Evolutionary conservation across 2,888 invertebrate genomes (phyloP).

Genomic region (Yponomeuta plumbellus): DNA sequence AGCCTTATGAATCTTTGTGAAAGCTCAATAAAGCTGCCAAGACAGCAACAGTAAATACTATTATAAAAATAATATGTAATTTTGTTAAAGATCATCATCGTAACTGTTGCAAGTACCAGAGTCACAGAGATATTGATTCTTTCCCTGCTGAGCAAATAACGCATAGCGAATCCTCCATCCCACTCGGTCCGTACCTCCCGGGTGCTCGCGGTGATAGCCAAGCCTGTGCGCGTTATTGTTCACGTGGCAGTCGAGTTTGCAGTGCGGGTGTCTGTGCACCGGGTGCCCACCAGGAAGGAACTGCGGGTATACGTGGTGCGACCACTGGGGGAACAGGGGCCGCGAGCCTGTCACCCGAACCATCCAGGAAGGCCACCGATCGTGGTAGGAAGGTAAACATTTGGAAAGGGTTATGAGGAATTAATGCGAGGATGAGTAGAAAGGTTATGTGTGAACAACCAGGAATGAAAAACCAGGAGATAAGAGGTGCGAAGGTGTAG

Average conservation of each 20-base stretch:
- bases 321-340: conserved; percentile 95
- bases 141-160: too few relatives aligned
- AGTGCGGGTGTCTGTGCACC: conserved; percentile 54
- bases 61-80: too few relatives aligned
- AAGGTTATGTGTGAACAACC: background rate
- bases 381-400: background rate
- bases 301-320: conserved; percentile 95
- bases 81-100: too few relatives aligned
- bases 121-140: too few relatives aligned
- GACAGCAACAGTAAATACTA: too few relatives aligned
- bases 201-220: conserved; percentile 72
- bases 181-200: background rate
- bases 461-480: background rate
- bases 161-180: background rate
- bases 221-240: conserved; percentile 66
- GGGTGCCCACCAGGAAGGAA: conserved; percentile 94
- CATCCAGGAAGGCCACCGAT: background rate
- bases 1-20: too few relatives aligned
- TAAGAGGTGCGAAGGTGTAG: background rate
- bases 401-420: background rate
- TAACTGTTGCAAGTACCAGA: too few relatives aligned
- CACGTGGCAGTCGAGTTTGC: conserved; percentile 62
- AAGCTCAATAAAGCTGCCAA: too few relatives aligned
- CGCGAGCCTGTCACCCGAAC: conserved; percentile 72
- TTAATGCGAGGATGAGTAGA: background rate